Base-by-base conservation (phyloP, 92 coral and sea anemone species). In the Isaurus tuberculatus region DNA sequence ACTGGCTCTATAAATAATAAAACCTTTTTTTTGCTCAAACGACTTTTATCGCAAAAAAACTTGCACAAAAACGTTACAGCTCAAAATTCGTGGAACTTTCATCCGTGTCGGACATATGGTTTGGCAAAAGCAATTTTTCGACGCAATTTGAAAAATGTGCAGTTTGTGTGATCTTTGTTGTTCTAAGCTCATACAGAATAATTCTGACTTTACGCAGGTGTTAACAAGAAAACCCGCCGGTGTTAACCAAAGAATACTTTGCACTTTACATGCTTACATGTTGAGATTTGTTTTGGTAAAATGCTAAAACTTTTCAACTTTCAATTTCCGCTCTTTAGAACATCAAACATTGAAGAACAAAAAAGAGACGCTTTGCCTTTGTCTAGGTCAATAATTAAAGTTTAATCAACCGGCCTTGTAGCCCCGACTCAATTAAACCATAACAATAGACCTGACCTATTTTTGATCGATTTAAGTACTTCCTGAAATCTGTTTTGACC, bases 391-490 rank as follows among this genome's bases (percentile, higher is more conserved):
- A 82, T 82, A 72, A 58, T 65, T 80, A 73, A 72, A 81, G 46
- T 81, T 49, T 63, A 74, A 67, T 82, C 72, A 79, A 42, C 73
- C 89, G 82, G 77, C 63, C 83, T 53, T 25, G 44, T 40, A 71
- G 46, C 40, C 53, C 44, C 72, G 60, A 70, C 83, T 79, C 86
- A 88, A 87, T 83, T 80, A 88, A 82, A 83, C 29, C 7, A 37
- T 4, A 79, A 89, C 88, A 89, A 84, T 79, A 57, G 89, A 7
- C n/a, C 37, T 33, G 82, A 81, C 84, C 73, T 79, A 66, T 5
- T 51, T 77, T 72, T 89, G 92, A 79, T 79, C 31, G 78, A 55
- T 73, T 49, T 75, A 86, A 89, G 92, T 89, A 83, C 60, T 73
- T 83, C 65, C 83, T 79, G 82, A 80, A 79, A 79, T 86, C 63